Evolutionary conservation across 1,140 invertebrate species (phyloP).

Genomic region (Planococcus citri): DNA sequence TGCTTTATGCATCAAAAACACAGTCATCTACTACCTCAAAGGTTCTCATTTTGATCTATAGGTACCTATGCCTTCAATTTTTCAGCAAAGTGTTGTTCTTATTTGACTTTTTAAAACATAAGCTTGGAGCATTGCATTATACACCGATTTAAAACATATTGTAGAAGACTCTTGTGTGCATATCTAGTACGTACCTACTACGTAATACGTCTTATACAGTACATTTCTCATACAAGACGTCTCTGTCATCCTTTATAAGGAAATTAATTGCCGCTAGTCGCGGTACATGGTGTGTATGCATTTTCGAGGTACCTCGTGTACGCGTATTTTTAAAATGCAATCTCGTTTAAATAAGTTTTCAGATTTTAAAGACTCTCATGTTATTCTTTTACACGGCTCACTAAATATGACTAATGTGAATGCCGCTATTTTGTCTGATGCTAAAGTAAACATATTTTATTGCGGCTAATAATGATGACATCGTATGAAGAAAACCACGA

Average conservation of each 20-base stretch:
- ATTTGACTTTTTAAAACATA: too few relatives aligned
- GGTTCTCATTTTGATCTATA: too few relatives aligned
- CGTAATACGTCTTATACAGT: too few relatives aligned
- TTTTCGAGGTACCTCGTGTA: background rate
- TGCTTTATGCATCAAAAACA: too few relatives aligned
- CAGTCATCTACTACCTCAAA: too few relatives aligned
- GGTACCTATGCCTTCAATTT: too few relatives aligned
- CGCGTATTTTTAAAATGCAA: background rate
- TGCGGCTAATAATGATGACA: background rate
- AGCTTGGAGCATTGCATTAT: too few relatives aligned
- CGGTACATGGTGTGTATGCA: background rate
- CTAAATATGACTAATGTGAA: background rate
- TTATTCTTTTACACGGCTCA: conserved; percentile 3
- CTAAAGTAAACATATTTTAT: conserved; percentile 4
- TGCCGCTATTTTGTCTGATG: background rate
- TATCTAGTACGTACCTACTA: too few relatives aligned
- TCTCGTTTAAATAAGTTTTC: conserved; percentile 4
- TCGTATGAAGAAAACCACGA: background rate
- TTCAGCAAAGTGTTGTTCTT: too few relatives aligned
- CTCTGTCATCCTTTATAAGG: background rate
- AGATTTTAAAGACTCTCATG: background rate
- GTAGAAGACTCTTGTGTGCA: too few relatives aligned
- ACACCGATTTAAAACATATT: too few relatives aligned
- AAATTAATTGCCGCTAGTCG: background rate
- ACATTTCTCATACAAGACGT: too few relatives aligned